Base-by-base conservation (phyloP, 2,888 invertebrate species). In the Sminthurinus aureus region DNA sequence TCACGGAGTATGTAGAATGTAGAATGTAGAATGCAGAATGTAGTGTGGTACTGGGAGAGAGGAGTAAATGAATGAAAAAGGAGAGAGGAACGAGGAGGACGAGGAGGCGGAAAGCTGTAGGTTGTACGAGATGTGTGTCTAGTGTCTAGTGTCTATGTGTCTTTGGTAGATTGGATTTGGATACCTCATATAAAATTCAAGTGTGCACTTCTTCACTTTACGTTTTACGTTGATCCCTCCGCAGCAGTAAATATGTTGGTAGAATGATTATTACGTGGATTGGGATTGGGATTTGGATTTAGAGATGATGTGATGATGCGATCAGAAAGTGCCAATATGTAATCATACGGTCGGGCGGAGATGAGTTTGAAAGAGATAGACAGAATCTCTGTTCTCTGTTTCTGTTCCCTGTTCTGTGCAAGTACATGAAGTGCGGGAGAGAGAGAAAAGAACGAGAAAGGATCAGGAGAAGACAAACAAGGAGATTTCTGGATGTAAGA, bases 321-420 rank as follows among this genome's bases (percentile, higher is more conserved):
- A 77, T 77, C 58, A 79, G 38, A 79, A 64, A 79, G 78, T 78
- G 77, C 77, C 77, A 78, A 78, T 76, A 76, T 78, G 77, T 64
- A 58, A 78, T n/a, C 24, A 64, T 18, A 15, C 4, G 24, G 15
- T 13, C 6, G 75, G 22, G 76, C 58, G 52, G 58, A 77, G 22
- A 77, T 58, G 73, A 58, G 20, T 18, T 20, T 18, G 76, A n/a
- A 51, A 58, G 20, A 58, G 58, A 58, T 77, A 58, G 18, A 6
- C 38, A 38, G 38, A 1, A 38, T 38, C 38, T 38, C 38, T 38
- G 38, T 38, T 38, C 38, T 38, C 38, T 38, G 38, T 4, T 38
- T 6, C 38, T 38, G 38, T 38, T 38, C 38, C 38, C 6, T 38
- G 38, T 38, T 38, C 38, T 50, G 75, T 15, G 20, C n/a, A 18